Conservation (phyloP, 2,797 vertebrate genomes). For the Eulemur albifrons region DNA sequence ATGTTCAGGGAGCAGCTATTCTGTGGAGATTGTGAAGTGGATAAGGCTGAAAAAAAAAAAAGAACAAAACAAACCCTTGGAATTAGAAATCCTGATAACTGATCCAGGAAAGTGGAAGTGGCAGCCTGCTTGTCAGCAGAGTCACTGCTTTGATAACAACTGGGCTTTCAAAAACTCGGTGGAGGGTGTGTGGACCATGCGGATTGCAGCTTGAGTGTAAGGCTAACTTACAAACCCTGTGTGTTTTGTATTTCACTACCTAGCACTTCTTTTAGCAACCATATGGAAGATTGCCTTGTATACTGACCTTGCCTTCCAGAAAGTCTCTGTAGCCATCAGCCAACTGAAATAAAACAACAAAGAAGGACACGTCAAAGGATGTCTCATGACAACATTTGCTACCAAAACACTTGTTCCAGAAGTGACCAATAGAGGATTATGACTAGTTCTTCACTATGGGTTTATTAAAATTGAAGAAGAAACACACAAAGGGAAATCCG, state of each 20-base stretch:
- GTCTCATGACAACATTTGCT: neutral
- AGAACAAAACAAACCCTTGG: neutral
- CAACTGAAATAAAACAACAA: neutral
- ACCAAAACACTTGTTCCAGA: neutral
- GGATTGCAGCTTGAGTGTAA: neutral
- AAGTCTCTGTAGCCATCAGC: neutral
- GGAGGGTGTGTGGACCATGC: neutral
- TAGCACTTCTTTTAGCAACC: neutral
- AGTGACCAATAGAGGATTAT: neutral
- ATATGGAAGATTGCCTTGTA: neutral
- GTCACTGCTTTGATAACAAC: neutral
- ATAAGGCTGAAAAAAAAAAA: neutral
- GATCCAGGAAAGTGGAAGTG: neutral
- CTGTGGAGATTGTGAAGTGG: neutral
- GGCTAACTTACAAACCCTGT: neutral
- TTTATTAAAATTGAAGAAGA: neutral
- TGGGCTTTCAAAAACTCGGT: neutral
- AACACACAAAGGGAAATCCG: neutral
- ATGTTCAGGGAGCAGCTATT: neutral
- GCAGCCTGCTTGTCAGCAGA: neutral
- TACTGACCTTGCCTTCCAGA: neutral
- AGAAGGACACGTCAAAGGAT: neutral
- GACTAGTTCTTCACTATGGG: neutral
- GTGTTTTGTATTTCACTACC: neutral
- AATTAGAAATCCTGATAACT: neutral